Evolutionary conservation across 2,888 invertebrate genomes (phyloP).

Genomic region (Cephus runcator): DNA sequence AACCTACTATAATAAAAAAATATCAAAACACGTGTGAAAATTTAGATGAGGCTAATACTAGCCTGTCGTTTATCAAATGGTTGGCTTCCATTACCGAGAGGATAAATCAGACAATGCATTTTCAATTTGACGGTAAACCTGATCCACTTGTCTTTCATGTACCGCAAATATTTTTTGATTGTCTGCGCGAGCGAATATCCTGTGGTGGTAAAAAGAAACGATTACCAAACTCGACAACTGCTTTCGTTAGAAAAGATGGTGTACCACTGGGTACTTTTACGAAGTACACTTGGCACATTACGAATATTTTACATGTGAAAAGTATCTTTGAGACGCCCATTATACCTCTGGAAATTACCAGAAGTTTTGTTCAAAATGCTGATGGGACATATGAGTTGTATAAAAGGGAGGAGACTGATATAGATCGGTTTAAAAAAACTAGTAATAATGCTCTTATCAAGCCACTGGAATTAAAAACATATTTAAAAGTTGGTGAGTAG

Average conservation of each 20-base stretch:
- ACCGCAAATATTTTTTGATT: constrained; percentile 77
- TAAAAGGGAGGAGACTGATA: constrained; percentile 62
- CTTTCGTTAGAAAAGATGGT: constrained; percentile 70
- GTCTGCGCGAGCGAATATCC: constrained; percentile 78
- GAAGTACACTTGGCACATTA: constrained; percentile 79
- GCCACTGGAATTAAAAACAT: constrained; percentile 73
- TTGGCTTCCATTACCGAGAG: constrained; percentile 80
- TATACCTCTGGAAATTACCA: constrained; percentile 72
- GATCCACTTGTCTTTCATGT: constrained; percentile 77
- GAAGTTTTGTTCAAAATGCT: constrained; percentile 73
- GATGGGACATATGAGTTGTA: constrained; percentile 71
- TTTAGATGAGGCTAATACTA: constrained; percentile 56
- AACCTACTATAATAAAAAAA: constrained; percentile 51
- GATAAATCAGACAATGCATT: constrained; percentile 80
- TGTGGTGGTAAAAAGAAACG: constrained; percentile 72
- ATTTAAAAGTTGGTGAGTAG: constrained; percentile 72
- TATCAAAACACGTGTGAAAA: constrained; percentile 51
- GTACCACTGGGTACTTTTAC: constrained; percentile 75
- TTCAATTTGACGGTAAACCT: constrained; percentile 74
- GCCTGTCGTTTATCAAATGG: constrained; percentile 75
- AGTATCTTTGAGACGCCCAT: constrained; percentile 78
- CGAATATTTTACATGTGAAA: constrained; percentile 76
- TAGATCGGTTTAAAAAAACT: constrained; percentile 59
- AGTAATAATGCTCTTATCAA: constrained; percentile 66
- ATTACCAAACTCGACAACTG: constrained; percentile 73